Base-by-base conservation (phyloP, 1,140 invertebrate genomes). In the Sitobion miscanthi region DNA sequence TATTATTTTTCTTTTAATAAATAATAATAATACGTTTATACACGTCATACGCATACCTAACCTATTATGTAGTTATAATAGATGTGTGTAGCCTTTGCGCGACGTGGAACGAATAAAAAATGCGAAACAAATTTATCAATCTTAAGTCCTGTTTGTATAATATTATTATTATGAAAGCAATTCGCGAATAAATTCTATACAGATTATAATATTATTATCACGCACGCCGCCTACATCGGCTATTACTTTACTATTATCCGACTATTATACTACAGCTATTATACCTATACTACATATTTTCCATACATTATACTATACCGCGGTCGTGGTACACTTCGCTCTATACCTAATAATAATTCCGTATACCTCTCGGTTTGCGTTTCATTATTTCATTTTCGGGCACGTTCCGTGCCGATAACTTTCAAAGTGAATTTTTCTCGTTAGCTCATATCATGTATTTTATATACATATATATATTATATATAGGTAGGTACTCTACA, bases 341-440 rank as follows among this genome's bases (percentile, higher is more conserved):
- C 54, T 35, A 11, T 42, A 42, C 38, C 38, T 42, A 35, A n/a
- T 82, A 82, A 82, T 77, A 62, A 30, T 62, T 30, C 9, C 30
- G 2, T 62, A 11, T 23, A 9, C 45, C 45, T 87, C 30, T n/a
- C 25, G 17, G 17, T 35, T 49, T 87, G 30, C 38, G 38, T 49
- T 49, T 21, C n/a, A 45, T 85, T 54, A 49, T 49, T 49, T 49
- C 35, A n/a, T 47, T 87, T 87, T 87, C 6, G 30, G 30, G 11
- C 47, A 47, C 86, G 86, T 52, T 49, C 25, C 38, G 4, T n/a
- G 30, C 1, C 30, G 20, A n/a, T 87, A 87, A 87, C 85, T 87
- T 87, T 49, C 30, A 47, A 17, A 87, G 25, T 47, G 25, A 87
- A 87, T 87, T 87, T 87, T 87, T n/a, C 86, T 87, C n/a, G 45